phyloP scores from a whole-genome alignment of 2,113 vertebrate species.

The Silurus asotus region DNA sequence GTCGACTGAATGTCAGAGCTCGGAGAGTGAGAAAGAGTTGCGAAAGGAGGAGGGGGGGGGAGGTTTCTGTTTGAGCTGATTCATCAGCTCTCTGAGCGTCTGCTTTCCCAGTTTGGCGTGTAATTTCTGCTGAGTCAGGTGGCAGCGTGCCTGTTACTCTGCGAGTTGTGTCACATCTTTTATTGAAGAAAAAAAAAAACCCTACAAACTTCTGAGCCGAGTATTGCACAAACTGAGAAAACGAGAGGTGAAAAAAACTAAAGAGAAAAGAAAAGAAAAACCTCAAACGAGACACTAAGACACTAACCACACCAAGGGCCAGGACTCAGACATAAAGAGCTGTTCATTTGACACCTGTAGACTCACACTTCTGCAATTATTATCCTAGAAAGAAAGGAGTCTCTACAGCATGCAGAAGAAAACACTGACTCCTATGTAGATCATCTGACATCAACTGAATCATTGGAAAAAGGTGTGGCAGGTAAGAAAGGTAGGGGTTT shows the following conservation, averaged over 20 bases:
- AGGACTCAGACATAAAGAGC: slow-evolving; percentile 32
- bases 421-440: slow-evolving; percentile 41
- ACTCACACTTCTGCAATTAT: slow-evolving; percentile 61
- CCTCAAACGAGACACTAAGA: slow-evolving; percentile 1
- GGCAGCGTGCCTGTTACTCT: slow-evolving; percentile 65
- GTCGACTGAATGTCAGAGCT: slow-evolving; percentile 67
- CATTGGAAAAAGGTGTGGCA: not conserved
- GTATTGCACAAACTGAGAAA: not conserved
- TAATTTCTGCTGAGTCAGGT: slow-evolving; percentile 72
- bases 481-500: not conserved
- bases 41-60: not conserved
- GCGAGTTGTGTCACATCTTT: slow-evolving; percentile 63
- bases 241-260: not conserved
- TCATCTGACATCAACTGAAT: not conserved
- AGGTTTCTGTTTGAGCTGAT: slow-evolving; percentile 63
- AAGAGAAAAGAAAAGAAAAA: not conserved
- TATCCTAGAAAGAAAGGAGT: slow-evolving; percentile 38
- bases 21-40: not conserved
- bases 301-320: slow-evolving; percentile 3
- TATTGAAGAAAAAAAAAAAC: not conserved
- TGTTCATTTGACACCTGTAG: slow-evolving; percentile 85
- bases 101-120: slow-evolving; percentile 69
- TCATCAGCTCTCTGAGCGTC: slow-evolving; percentile 71
- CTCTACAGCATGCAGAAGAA: slow-evolving; percentile 51
- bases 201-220: not conserved